A percentile compares a stretch with the other conserved stretches of the same genome.
phyloP scores from a whole-genome alignment of 2,888 invertebrate genomes.

The Asteroscopus sphinx region DNA sequence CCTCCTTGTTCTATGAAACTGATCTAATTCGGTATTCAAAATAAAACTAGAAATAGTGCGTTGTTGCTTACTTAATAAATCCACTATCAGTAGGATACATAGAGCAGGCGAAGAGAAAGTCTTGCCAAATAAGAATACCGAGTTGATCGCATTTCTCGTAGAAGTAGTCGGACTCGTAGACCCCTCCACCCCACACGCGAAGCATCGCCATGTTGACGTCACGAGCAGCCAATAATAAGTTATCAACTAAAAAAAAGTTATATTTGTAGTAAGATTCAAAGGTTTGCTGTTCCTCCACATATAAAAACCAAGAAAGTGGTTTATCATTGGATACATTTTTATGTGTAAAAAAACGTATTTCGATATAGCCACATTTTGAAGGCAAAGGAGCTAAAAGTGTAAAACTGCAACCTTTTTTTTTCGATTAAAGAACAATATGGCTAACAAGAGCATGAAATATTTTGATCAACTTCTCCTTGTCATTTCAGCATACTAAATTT shows the following conservation, averaged over 20 bases:
- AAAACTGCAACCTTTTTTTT: too few species aligned
- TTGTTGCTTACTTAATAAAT: conserved; percentile 91
- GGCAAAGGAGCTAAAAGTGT: too few species aligned
- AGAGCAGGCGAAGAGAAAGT: conserved; percentile 98
- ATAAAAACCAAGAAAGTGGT: too few species aligned
- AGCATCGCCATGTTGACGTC: conserved; percentile 97
- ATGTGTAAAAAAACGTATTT: too few species aligned
- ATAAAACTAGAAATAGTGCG: background rate
- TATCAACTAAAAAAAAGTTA: conserved; percentile 78
- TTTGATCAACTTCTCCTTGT: too few species aligned
- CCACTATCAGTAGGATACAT: conserved; percentile 95
- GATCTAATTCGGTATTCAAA: background rate
- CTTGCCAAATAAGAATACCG: conserved; percentile 99
- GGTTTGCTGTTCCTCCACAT: too few species aligned
- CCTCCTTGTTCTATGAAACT: background rate
- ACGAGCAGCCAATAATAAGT: conserved; percentile 92
- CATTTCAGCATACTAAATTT: too few species aligned
- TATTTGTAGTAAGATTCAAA: too few species aligned
- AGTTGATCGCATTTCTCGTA: conserved; percentile 96
- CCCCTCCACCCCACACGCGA: conserved; percentile 99
- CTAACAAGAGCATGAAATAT: too few species aligned
- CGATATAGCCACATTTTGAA: too few species aligned
- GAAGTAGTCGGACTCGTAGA: conserved; percentile 97
- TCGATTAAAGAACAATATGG: too few species aligned
- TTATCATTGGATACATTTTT: too few species aligned